Base-by-base conservation (phyloP, 2,888 invertebrate genomes). In the Drosophila putrida region DNA sequence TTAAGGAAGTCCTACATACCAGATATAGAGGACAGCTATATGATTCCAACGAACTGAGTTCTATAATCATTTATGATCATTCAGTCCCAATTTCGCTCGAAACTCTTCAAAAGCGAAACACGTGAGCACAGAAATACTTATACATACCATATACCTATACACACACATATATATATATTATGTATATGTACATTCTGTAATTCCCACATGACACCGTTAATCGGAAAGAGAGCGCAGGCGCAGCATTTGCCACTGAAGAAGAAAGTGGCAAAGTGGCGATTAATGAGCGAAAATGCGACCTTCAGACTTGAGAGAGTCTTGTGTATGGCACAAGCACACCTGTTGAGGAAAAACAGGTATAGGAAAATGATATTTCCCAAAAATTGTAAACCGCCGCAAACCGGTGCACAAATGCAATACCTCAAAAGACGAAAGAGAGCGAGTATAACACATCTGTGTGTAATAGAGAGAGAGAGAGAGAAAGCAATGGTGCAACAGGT, bases 201-300 rank as follows among this genome's bases (percentile, higher is more conserved):
- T 68, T 46, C 41, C 49, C 67, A 64, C 58, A 64, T 61, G 58
- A 69, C 61, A 78, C 69, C 55, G 61, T 55, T 64, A 59, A 71
- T 50, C 47, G 43, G 47, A 33, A 53, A 67, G 60, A 75, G 67
- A 41, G 57, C 74, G 69, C 72, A 81, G 78, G 69, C 88, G 75
- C 72, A 60, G 84, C 66, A 36, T 41, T 58, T 47, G 67, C 49
- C 49, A 43, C 63, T 50, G 38, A 88, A 78, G 88, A 84, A 88
- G 84, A 84, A 88, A 86, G 89, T 83, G 71, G 69, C 74, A 61
- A 74, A 50, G 47, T 54, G 28, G 53, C 75, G 74, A 88, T 80
- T 88, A 84, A 84, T 88, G 89, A 81, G 81, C 79, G 83, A 88
- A 88, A 88, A 63, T 75, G 70, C 75, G 84, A 87, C 89, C 89